Evolutionary conservation across 2,113 vertebrate species (phyloP).

Genomic region (Ciconia maguari): DNA sequence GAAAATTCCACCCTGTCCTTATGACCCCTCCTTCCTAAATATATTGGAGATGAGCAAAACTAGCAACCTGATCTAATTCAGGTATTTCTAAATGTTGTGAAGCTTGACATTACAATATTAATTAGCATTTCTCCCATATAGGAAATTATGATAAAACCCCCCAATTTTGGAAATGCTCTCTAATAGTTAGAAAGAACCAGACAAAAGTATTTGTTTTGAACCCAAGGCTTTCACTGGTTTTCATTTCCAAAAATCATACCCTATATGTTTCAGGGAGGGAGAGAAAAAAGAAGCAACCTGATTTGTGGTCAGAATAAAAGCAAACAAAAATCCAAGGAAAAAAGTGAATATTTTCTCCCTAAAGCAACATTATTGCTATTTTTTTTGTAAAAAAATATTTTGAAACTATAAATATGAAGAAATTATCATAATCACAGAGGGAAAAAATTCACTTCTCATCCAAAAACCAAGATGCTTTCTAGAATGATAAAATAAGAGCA

Average conservation of each 20-base stretch:
- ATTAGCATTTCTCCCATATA: neutral
- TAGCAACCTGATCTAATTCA: neutral
- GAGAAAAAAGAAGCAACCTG: neutral
- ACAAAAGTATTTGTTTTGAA: neutral
- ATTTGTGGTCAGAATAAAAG: neutral
- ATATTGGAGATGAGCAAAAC: neutral
- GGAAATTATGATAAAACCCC: fast-evolving
- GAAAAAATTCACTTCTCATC: neutral
- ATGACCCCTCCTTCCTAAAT: neutral
- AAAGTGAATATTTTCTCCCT: neutral
- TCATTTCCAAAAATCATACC: neutral
- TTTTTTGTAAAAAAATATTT: neutral
- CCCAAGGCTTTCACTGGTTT: neutral
- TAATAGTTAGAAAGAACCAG: neutral
- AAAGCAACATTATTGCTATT: neutral
- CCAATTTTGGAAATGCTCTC: neutral
- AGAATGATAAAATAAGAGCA: neutral
- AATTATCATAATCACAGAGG: neutral
- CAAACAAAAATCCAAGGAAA: neutral
- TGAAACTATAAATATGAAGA: neutral
- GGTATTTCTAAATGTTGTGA: neutral
- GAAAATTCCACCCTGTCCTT: neutral
- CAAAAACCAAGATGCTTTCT: neutral
- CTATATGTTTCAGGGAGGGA: neutral
- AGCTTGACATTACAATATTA: neutral